Conservation (phyloP, 1,140 invertebrate genomes). For the Brachystomella parvula region DNA sequence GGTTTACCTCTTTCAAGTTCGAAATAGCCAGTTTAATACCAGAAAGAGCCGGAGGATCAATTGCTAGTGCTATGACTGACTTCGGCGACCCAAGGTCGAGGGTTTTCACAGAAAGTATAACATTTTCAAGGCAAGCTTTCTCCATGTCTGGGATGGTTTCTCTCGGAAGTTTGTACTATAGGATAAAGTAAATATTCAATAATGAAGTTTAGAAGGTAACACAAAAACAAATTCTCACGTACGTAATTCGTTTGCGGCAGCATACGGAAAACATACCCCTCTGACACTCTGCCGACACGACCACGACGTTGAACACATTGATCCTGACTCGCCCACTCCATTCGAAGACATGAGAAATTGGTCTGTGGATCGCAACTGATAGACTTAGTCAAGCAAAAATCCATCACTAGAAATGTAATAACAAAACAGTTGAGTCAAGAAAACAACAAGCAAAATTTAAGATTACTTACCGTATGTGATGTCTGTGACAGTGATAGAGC, state of each 20-base stretch:
- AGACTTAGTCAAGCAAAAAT: slow-evolving; percentile 87
- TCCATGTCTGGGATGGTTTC: slow-evolving; percentile 67
- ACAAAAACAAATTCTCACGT: slow-evolving; percentile 38
- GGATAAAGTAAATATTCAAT: slow-evolving; percentile 3
- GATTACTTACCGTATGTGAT: slow-evolving; percentile 63
- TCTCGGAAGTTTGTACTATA: slow-evolving; percentile 41
- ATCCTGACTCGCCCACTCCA: slow-evolving; percentile 80
- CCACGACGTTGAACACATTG: slow-evolving; percentile 85
- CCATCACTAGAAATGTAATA: slow-evolving; percentile 64
- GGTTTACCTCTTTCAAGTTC: slow-evolving; percentile 69
- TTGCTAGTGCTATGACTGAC: slow-evolving; percentile 67
- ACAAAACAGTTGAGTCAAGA: not conserved
- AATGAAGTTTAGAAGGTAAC: not conserved
- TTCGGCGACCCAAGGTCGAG: slow-evolving; percentile 76
- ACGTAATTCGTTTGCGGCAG: slow-evolving; percentile 66
- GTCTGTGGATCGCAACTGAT: slow-evolving; percentile 62
- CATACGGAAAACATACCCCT: slow-evolving; percentile 79
- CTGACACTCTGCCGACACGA: slow-evolving; percentile 73
- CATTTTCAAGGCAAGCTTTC: slow-evolving; percentile 68
- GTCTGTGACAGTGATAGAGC: slow-evolving; percentile 89
- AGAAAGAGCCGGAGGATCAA: slow-evolving; percentile 76
- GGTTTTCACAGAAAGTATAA: slow-evolving; percentile 75
- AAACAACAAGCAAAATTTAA: not conserved
- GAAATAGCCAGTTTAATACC: slow-evolving; percentile 75
- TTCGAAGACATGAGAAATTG: slow-evolving; percentile 42